These are phyloP conservation scores for Sphenodon punctatus DNA, from an alignment of 2,797 vertebrate genomes.

Conservation along the genomic window DNA sequence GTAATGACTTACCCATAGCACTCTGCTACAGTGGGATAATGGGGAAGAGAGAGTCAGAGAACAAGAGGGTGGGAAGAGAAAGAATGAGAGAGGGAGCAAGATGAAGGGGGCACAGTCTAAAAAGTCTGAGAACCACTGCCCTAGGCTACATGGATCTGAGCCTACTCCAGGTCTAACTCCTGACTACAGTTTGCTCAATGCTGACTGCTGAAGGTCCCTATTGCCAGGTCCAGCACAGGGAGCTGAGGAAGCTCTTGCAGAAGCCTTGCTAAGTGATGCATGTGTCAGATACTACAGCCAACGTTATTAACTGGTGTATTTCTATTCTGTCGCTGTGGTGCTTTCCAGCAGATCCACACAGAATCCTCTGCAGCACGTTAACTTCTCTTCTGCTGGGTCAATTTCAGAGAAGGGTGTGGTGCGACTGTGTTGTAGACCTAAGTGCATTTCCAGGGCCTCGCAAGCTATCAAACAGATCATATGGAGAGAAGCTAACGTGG, in stretches of 20 bases:
- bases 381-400: not conserved
- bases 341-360: not conserved
- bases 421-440: not conserved
- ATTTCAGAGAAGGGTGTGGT: not conserved
- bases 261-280: not conserved
- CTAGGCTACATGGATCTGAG: too few species aligned
- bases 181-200: too few species aligned
- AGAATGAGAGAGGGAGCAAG: too few species aligned
- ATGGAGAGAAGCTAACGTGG: rapidly evolving
- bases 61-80: too few species aligned
- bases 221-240: not conserved
- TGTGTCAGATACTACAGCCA: not conserved
- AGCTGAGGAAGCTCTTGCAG: not conserved
- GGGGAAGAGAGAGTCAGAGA: too few species aligned
- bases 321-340: not conserved
- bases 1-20: too few species aligned
- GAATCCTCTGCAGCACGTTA: not conserved
- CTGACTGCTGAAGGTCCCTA: too few species aligned
- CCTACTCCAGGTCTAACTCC: too few species aligned
- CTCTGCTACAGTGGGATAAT: too few species aligned
- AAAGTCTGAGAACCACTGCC: too few species aligned
- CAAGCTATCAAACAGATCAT: not conserved
- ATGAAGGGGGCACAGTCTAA: too few species aligned
- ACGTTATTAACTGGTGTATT: not conserved
- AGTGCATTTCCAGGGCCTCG: not conserved